Base-by-base conservation (phyloP, 2,797 vertebrate genomes). In the Anguilla obscura region DNA sequence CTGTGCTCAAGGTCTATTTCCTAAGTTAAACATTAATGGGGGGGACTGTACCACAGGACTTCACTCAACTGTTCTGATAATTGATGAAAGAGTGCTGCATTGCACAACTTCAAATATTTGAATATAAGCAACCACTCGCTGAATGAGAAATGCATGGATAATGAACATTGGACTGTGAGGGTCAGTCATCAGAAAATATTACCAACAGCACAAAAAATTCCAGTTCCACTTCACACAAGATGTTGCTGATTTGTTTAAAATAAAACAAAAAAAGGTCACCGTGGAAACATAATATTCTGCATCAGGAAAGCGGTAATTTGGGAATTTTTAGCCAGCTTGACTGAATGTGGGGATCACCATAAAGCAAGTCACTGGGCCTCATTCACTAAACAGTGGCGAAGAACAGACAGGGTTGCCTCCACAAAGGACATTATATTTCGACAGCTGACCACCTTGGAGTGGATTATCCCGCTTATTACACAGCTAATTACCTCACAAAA, bases 101-200 rank as follows among this genome's bases (percentile, higher is more conserved):
- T 80, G 76, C 76, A 6, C 30, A 80, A 80, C 76, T 21, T 40
- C 33, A 80, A 40, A 82, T 50, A 82, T 82, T 82, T 82, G 40
- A 82, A 82, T 50, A 82, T 82, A 82, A 82, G 79, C 79, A 82
- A 82, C 7, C 79, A 21, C 24, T 50, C 1, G 8, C 79, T n/a
- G 40, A 80, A 82, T 82, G 79, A n/a, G 3, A 45, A 82, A 82
- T 48, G 45, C 18, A 50, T 1, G 45, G 79, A 50, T 30, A 82
- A 24, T 82, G 79, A 82, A 48, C 1, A 1, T 14, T n/a, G 76
- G 8, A 50, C 21, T 82, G 21, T 24, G 18, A 82, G 79, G 18
- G 7, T 18, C 33, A 45, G 40, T 82, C 79, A 82, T 82, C 79
- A 82, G 40, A 82, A 50, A 82, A 82, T n/a, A 82, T 24, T 76